Evolutionary conservation across 2,888 invertebrate genomes (phyloP).

Genomic region (Phaonia tiefii): DNA sequence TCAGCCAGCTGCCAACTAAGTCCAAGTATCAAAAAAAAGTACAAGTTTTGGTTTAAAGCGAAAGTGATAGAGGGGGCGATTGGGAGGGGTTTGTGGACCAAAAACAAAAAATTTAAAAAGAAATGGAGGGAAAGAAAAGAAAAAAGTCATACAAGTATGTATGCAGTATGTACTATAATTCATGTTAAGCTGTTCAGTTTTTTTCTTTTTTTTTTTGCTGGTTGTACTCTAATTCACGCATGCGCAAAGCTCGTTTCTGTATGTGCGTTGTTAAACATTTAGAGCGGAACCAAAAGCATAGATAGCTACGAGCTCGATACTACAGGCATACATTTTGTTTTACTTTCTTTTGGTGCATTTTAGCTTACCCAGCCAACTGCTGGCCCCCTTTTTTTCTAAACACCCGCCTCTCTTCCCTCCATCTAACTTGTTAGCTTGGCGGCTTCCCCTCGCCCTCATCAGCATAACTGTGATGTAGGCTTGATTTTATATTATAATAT

Average conservation of each 20-base stretch:
- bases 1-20: not conserved
- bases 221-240: conserved; percentile 41
- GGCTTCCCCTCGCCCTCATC: not conserved
- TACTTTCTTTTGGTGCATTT: conserved; percentile 35
- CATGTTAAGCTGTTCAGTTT: conserved; percentile 23
- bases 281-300: conserved; percentile 39
- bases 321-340: not conserved
- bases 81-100: conserved; percentile 11
- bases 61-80: conserved; percentile 32
- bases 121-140: conserved; percentile 7
- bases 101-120: no score
- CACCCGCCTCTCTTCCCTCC: not conserved
- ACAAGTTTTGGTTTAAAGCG: conserved; percentile 32
- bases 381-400: not conserved
- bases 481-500: conserved; percentile 63
- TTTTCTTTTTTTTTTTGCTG: not conserved
- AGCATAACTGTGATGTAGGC: conserved; percentile 13
- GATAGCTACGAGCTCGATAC: not conserved
- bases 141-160: not conserved
- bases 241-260: conserved; percentile 9
- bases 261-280: conserved; percentile 14
- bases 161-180: not conserved
- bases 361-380: no score
- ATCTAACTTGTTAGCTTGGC: not conserved
- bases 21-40: not conserved